Evolutionary conservation across 2,888 invertebrate species (phyloP), one percentile per base, ranked within the genome.

Genomic region (Silvanus unidentatus): DNA sequence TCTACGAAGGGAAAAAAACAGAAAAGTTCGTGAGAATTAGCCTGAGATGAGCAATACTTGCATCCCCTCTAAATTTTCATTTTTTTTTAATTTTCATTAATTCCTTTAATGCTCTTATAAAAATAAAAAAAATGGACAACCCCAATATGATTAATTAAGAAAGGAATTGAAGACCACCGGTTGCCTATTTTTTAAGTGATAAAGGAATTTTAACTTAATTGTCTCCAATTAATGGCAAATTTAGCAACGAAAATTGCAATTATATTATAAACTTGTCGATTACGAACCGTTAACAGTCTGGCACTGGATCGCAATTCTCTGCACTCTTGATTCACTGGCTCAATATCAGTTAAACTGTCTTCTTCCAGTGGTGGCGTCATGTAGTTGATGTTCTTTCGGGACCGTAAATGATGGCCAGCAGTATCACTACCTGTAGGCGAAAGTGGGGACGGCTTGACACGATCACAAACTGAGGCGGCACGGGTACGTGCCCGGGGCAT

Each of bases 311-410:
- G 53, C 43, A 69, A 51, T 51, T 67, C 70, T 32, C 66, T 53
- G 43, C 52, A 57, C 44, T 65, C 66, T 46, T 56, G 63, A n/a
- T 44, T 30, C 9, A 59, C 49, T 42, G 65, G 64, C 0, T 64
- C 62, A 43, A 65, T 66, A 12, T 66, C 63, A 36, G 54, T 49
- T 16, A 62, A 51, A 49, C 62, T 68, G 43, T 70, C 71, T 45
- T 71, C 70, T 38, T 72, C 73, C 5, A 69, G 65, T 1, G 69
- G 68, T 3, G 69, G 70, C 22, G 71, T 61, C 58, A 63, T 60
- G 48, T 71, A 69, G 53, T 66, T 71, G 16, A 68, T 61, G 29
- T 67, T 68, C 47, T 68, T 68, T 44, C 71, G 63, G 8, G 72
- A 69, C 22, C 74, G 61, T 44, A 74, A 55, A 45, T 65, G 64